Evolutionary conservation across 1,140 invertebrate genomes (phyloP).

Genomic region (Drosophila prosaltans): DNA sequence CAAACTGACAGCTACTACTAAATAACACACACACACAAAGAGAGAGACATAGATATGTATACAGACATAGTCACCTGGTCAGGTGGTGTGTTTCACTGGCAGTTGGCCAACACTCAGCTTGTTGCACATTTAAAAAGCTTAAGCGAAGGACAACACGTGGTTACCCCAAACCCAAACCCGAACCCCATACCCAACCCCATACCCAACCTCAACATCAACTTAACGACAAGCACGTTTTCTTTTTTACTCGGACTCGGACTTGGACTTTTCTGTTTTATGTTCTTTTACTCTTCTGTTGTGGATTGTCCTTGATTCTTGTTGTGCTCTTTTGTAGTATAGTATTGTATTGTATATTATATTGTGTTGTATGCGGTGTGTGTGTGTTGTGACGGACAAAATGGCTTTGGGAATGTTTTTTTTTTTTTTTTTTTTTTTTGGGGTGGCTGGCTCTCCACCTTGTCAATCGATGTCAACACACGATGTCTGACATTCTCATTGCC

Average conservation of each 20-base stretch:
- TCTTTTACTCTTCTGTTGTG: conserved; percentile 15
- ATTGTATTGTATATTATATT: not conserved
- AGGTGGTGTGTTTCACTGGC: conserved; percentile 34
- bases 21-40: conserved; percentile 2
- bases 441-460: conserved; percentile 35
- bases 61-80: conserved; percentile 25
- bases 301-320: too few species aligned
- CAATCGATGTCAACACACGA: conserved; percentile 74
- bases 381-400: not conserved
- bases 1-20: conserved; percentile 49
- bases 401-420: conserved; percentile 22
- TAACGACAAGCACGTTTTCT: conserved; percentile 52
- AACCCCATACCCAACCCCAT: too few species aligned
- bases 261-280: conserved; percentile 18
- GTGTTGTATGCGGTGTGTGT: conserved; percentile 11
- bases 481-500: conserved; percentile 53
- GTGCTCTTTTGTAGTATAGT: too few species aligned
- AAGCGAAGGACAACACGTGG: conserved; percentile 70
- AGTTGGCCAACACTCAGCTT: conserved; percentile 48
- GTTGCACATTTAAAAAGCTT: conserved; percentile 57
- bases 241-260: conserved; percentile 46
- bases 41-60: not conserved
- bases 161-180: not conserved
- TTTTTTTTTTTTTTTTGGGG: not conserved
- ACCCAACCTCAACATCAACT: conserved; percentile 19